Evolutionary conservation across 2,888 invertebrate species (phyloP).

Genomic region (Neoaliturus tenellus): DNA sequence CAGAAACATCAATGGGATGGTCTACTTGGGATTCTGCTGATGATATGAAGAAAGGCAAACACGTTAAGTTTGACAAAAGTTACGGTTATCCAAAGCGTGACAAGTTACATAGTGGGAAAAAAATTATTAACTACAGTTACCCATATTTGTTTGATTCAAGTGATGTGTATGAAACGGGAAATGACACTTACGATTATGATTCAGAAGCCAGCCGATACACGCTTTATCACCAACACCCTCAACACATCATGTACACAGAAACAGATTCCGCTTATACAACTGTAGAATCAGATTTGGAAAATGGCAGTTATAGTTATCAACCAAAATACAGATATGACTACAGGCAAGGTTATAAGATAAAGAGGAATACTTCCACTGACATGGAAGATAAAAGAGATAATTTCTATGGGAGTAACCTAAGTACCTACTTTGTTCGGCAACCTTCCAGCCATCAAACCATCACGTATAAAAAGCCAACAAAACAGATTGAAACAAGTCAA

Average conservation of each 20-base stretch:
- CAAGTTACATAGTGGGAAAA: background rate
- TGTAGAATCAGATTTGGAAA: background rate
- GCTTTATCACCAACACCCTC: background rate
- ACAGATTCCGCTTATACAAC: background rate
- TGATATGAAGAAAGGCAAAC: background rate
- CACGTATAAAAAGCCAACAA: background rate
- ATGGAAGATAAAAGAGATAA: background rate
- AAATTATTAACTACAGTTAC: background rate
- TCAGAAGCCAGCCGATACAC: conserved; percentile 18
- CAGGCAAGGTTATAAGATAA: background rate
- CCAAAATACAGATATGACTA: background rate
- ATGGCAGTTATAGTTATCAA: background rate
- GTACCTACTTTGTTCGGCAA: background rate
- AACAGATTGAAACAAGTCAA: background rate
- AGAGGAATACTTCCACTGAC: background rate
- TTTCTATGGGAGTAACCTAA: background rate
- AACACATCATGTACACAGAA: background rate
- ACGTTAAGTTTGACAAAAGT: background rate
- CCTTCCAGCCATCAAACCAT: background rate
- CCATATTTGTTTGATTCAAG: background rate
- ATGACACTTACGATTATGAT: conserved; percentile 1
- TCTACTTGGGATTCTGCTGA: background rate
- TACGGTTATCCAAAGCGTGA: background rate
- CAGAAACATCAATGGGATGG: background rate
- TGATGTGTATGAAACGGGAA: background rate